Percentiles rank a stretch among this genome's conserved stretches.
Evolutionary conservation across 2,797 vertebrate genomes (phyloP).

Genomic region (Synaphobranchus kaupii): DNA sequence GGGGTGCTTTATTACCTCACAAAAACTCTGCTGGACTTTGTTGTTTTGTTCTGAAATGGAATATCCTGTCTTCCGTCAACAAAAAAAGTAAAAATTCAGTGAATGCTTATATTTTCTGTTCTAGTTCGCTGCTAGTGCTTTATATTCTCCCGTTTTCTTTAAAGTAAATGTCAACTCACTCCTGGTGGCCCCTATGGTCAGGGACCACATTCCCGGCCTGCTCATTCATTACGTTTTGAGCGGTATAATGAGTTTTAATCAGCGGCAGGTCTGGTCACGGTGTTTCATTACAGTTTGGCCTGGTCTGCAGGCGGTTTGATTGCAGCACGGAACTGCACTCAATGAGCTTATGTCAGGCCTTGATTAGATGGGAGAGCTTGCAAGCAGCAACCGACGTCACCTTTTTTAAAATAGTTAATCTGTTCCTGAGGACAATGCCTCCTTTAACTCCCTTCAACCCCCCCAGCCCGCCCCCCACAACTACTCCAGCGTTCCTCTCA

Average conservation of each 20-base stretch:
- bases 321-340: constrained; percentile 39
- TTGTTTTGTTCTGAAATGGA: background rate
- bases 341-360: constrained; percentile 43
- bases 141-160: background rate
- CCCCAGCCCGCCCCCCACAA: constrained; percentile 30
- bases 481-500: constrained; percentile 6
- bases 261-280: constrained; percentile 48
- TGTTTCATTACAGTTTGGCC: constrained; percentile 55
- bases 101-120: constrained; percentile 13
- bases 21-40: background rate
- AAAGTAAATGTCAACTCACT: constrained; percentile 42
- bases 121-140: background rate
- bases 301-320: constrained; percentile 33
- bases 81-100: background rate
- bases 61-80: background rate
- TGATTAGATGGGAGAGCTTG: constrained; percentile 41
- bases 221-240: constrained; percentile 46
- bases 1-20: background rate
- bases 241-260: constrained; percentile 67
- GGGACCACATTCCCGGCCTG: constrained; percentile 55
- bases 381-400: constrained; percentile 48
- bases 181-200: constrained; percentile 34
- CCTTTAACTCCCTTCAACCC: constrained; percentile 50
- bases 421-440: constrained; percentile 48
- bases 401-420: constrained; percentile 73